A percentile compares a stretch with the other conserved stretches of the same genome.
phyloP scores from a whole-genome alignment of 2,888 invertebrate species.

The Polydrusus cervinus region DNA sequence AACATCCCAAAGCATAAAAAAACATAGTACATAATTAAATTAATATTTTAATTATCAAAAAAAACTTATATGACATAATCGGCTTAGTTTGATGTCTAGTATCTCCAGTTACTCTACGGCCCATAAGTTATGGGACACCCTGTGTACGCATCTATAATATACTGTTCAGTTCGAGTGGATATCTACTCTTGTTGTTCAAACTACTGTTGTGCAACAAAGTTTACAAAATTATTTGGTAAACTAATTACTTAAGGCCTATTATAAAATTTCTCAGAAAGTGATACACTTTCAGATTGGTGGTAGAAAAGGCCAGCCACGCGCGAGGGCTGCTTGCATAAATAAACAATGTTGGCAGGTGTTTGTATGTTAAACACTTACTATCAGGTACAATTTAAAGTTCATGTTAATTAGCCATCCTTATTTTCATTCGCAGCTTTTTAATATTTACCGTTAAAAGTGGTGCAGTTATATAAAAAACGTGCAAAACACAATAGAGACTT shows the following conservation, averaged over 20 bases:
- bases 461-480: constrained; percentile 47
- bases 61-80: no score
- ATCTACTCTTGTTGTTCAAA: no score
- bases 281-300: constrained; percentile 44
- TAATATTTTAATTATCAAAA: no score
- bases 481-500: constrained; percentile 22
- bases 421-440: constrained; percentile 54
- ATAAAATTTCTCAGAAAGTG: constrained; percentile 32
- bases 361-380: constrained; percentile 46
- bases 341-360: constrained; percentile 49
- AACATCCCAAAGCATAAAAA: no score
- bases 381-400: constrained; percentile 50
- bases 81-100: no score
- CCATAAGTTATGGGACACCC: no score
- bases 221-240: not conserved
- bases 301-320: constrained; percentile 29
- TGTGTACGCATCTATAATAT: no score
- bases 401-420: constrained; percentile 52
- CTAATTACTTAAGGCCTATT: not conserved
- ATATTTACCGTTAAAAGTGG: constrained; percentile 51
- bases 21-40: no score
- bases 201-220: no score
- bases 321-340: constrained; percentile 49
- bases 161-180: no score
- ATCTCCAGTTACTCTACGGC: no score